A percentile compares a stretch with the other conserved stretches of the same genome.
Evolutionary conservation across 2,888 invertebrate genomes (phyloP).

Genomic region (Synergus umbraculus): DNA sequence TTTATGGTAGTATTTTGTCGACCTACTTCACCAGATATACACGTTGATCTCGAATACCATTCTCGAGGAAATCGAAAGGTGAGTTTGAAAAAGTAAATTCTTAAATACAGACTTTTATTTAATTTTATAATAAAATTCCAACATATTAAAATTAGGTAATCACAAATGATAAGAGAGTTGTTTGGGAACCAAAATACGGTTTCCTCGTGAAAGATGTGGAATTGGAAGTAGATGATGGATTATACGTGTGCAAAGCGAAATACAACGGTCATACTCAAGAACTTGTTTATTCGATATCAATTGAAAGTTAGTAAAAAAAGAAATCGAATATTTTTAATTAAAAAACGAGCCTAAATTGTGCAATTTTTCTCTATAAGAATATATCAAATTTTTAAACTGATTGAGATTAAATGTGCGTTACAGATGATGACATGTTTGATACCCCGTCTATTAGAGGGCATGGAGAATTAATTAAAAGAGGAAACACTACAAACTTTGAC

Average conservation of each 20-base stretch:
- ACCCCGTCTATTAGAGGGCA: background rate
- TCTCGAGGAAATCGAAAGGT: background rate
- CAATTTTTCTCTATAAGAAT: background rate
- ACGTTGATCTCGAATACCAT: background rate
- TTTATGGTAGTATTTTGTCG: background rate
- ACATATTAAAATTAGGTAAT: background rate
- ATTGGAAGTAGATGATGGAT: background rate
- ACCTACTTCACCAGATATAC: background rate
- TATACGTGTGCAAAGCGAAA: background rate
- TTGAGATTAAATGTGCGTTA: background rate
- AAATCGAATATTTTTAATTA: background rate
- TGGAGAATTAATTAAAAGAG: background rate
- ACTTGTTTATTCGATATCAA: background rate
- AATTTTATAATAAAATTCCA: background rate
- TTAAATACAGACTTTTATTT: background rate
- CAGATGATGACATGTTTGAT: background rate
- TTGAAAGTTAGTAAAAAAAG: background rate
- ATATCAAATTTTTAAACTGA: background rate
- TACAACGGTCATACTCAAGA: background rate
- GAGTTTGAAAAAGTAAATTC: background rate
- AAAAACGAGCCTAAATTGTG: background rate
- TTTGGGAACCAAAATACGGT: background rate
- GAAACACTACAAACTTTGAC: background rate
- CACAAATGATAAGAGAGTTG: background rate
- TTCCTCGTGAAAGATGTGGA: background rate